A percentile compares a stretch with the other conserved stretches of the same genome.
Conservation (phyloP, 1,140 invertebrate genomes). For the Drosophila erecta region DNA sequence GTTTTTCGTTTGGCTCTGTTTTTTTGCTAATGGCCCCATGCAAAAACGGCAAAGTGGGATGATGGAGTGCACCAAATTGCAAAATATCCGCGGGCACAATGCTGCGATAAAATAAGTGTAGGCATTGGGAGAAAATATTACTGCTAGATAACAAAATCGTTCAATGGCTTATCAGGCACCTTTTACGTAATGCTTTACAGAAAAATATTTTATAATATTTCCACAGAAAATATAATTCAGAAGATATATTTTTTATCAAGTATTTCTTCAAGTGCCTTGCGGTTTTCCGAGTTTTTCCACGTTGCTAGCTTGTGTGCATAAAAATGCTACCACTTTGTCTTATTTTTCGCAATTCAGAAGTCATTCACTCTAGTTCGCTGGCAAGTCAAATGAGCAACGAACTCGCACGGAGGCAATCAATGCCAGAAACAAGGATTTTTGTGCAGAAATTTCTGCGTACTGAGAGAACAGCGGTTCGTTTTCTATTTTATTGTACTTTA, state of each 20-base stretch:
- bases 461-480: constrained; percentile 46
- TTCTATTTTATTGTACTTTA: constrained; percentile 80
- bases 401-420: constrained; percentile 64
- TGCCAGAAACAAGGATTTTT: constrained; percentile 48
- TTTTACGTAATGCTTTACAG: no score
- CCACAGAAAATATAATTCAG: neutral
- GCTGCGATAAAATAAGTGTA: constrained; percentile 8
- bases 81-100: constrained; percentile 29
- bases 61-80: constrained; percentile 26
- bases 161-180: no score
- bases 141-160: no score
- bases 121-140: neutral
- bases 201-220: neutral
- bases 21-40: constrained; percentile 21
- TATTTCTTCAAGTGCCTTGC: neutral
- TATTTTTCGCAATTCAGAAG: constrained; percentile 72
- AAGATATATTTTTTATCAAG: neutral
- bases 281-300: constrained; percentile 1
- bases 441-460: neutral
- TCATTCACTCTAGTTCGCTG: constrained; percentile 60
- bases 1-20: neutral
- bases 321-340: constrained; percentile 63
- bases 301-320: constrained; percentile 21
- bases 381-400: constrained; percentile 69
- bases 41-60: constrained; percentile 12